A percentile compares a stretch with the other conserved stretches of the same genome.
Conservation (phyloP, 2,113 vertebrate genomes). For the Ophthalmolycus amberensis region DNA sequence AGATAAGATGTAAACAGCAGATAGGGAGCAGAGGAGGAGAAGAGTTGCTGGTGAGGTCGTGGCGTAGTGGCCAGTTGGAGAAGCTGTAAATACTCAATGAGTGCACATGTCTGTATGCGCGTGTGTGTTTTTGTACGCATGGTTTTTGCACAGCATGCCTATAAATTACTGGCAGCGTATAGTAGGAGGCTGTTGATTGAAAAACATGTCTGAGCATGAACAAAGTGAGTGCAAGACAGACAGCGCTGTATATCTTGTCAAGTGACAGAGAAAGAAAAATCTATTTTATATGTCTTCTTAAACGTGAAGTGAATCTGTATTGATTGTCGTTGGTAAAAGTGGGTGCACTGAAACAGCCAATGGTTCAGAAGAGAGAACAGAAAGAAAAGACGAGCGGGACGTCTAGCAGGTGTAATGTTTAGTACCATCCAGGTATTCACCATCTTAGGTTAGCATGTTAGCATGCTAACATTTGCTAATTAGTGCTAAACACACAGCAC, state of each 20-base stretch:
- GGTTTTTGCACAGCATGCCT: neutral
- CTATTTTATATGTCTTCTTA: slow-evolving; percentile 21
- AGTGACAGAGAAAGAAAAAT: slow-evolving; percentile 5
- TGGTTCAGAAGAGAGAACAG: neutral
- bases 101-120: neutral
- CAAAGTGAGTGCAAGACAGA: neutral
- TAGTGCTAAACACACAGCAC: neutral
- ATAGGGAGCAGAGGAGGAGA: neutral
- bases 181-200: neutral
- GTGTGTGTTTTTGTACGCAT: slow-evolving; percentile 5
- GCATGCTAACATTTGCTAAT: neutral
- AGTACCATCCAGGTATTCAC: neutral
- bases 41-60: neutral
- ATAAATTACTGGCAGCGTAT: slow-evolving; percentile 13
- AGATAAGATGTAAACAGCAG: slow-evolving; percentile 19
- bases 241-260: neutral
- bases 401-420: neutral
- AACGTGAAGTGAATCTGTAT: slow-evolving; percentile 15
- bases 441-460: neutral
- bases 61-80: neutral
- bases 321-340: slow-evolving; percentile 7
- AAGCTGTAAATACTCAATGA: neutral
- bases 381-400: no score
- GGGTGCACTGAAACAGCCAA: neutral
- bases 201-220: neutral